These are phyloP conservation scores for Euwallacea similis DNA, from an alignment of 1,140 invertebrate species.

Conservation along the genomic window DNA sequence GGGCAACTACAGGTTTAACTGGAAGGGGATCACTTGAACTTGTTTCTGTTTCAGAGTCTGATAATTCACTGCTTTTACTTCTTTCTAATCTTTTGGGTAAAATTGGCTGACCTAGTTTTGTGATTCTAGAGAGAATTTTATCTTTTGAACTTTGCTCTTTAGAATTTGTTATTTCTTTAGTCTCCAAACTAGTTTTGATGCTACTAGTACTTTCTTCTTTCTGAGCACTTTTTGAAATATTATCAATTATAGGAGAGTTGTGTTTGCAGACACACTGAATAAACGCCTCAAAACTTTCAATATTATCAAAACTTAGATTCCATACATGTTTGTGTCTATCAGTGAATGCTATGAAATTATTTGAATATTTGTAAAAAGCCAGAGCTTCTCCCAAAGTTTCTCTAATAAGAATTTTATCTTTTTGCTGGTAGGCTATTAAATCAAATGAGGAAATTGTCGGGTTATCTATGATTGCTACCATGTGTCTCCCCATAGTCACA, in stretches of 20 bases:
- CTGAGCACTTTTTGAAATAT: slow-evolving; percentile 6
- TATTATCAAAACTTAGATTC: slow-evolving; percentile 25
- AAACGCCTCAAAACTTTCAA: slow-evolving; percentile 19
- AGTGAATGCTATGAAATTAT: slow-evolving; percentile 29
- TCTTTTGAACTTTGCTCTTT: slow-evolving; percentile 14
- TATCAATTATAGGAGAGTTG: slow-evolving; percentile 15
- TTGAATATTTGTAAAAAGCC: slow-evolving; percentile 19
- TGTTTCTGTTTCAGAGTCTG: slow-evolving; percentile 29
- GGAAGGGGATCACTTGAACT: slow-evolving; percentile 19
- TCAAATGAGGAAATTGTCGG: not conserved
- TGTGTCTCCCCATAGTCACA: slow-evolving; percentile 20
- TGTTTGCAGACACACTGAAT: slow-evolving; percentile 8
- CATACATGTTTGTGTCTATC: slow-evolving; percentile 18
- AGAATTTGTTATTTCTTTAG: not conserved
- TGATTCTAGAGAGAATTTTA: slow-evolving; percentile 27
- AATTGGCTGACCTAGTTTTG: slow-evolving; percentile 33
- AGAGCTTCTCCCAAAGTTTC: slow-evolving; percentile 5
- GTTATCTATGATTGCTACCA: slow-evolving; percentile 24
- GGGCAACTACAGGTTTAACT: slow-evolving; percentile 17
- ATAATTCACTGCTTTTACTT: slow-evolving; percentile 16
- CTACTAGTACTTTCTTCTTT: not conserved
- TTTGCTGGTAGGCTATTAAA: slow-evolving; percentile 32
- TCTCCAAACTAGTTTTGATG: not conserved
- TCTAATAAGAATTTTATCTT: slow-evolving; percentile 25
- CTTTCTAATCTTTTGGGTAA: slow-evolving; percentile 20